Evolutionary conservation across 1,140 invertebrate species (phyloP), one percentile per base, ranked within the genome.

Genomic region (Carcinoscorpius rotundicauda): DNA sequence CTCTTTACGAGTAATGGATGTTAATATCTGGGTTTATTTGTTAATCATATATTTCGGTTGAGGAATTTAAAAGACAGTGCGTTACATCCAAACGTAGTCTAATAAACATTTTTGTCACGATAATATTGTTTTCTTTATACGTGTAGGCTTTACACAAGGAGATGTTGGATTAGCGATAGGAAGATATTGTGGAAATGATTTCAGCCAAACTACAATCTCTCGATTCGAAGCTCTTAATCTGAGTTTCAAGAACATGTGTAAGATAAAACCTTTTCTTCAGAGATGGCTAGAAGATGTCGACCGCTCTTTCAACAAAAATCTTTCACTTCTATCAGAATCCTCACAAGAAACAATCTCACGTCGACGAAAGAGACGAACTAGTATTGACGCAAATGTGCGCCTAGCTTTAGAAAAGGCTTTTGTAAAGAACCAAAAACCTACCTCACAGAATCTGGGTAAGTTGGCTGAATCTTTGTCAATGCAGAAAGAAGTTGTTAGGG

Each of bases 131-230:
- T 51, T 51, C 52, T n/a, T n/a, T 48, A 60, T 6, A 49, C 48
- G 4, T 48, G 3, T 52, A 68, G 29, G 29, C 0, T 29, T 97
- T 77, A 98, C 96, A 3, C 96, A 98, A 80, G 96, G 95, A 49
- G 96, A 98, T 76, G 96, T 98, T 29, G 29, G 29, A 29, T 29
- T 29, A 29, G 29, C 29, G 2, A 29, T 29, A 29, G 29, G 29
- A 29, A 29, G 29, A 29, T 93, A 81, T 97, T 52, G 96, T 75
- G 94, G 94, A 55, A 98, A 98, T 76, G 96, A 98, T 75, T 98
- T 98, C 79, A 97, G 93, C 5, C 96, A 98, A 79, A 98, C 96
- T 49, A 98, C 96, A 29, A 98, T 99, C 78, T 99, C 96, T 29
- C 29, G 29, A 29, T 29, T 29, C 29, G 29, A 29, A 29, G 29